Conservation (phyloP, 2,888 invertebrate genomes). For the Ethmia dodecea region DNA sequence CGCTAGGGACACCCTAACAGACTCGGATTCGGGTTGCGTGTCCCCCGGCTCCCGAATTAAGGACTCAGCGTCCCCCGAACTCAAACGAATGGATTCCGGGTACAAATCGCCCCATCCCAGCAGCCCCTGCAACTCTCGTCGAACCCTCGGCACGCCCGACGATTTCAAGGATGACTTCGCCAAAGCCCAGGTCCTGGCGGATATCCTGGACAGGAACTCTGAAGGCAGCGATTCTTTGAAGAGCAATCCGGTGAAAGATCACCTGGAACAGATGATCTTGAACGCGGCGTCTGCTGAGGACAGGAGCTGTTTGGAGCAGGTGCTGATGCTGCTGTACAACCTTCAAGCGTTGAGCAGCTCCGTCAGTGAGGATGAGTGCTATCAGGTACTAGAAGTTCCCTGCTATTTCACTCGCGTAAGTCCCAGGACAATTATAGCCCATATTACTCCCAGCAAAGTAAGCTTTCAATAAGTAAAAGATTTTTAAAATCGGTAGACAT, state of each 20-base stretch:
- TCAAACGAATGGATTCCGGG: conserved; percentile 74
- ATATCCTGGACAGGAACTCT: conserved; percentile 61
- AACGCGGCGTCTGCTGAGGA: conserved; percentile 75
- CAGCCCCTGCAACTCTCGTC: conserved; percentile 61
- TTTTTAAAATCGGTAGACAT: no score
- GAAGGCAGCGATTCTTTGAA: conserved; percentile 65
- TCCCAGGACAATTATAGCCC: no score
- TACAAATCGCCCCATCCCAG: conserved; percentile 69
- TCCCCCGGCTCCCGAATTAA: conserved; percentile 73
- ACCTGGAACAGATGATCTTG: conserved; percentile 69
- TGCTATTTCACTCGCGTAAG: no score
- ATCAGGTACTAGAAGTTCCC: no score
- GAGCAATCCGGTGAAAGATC: conserved; percentile 68
- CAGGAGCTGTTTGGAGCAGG: conserved; percentile 79
- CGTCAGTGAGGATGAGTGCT: conserved; percentile 75
- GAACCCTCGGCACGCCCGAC: conserved; percentile 52
- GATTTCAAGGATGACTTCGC: conserved; percentile 71
- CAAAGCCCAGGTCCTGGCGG: conserved; percentile 67
- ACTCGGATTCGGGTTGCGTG: conserved; percentile 74
- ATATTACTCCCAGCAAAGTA: no score
- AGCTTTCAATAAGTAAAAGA: no score
- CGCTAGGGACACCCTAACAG: conserved; percentile 71
- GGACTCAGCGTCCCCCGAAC: conserved; percentile 72
- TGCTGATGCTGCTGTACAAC: conserved; percentile 79
- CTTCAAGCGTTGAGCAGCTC: conserved; percentile 76